Evolutionary conservation across 2,888 invertebrate species (phyloP), one percentile per base, ranked within the genome.

Genomic region (Panopea generosa): DNA sequence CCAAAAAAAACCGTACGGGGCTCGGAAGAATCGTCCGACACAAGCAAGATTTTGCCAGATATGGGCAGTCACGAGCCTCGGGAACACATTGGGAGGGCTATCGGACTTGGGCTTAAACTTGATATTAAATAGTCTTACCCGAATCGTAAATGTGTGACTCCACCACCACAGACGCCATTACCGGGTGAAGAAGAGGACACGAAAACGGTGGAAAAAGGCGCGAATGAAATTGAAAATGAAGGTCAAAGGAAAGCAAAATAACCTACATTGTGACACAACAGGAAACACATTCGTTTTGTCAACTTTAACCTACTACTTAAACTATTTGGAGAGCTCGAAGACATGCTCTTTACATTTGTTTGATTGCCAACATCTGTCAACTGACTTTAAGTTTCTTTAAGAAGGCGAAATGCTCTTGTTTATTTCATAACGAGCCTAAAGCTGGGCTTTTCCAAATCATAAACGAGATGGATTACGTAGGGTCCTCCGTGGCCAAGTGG

Each of bases 41-140:
- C n/a, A n/a, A n/a, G n/a, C n/a, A n/a, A n/a, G n/a, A n/a, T n/a
- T n/a, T n/a, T n/a, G n/a, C n/a, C n/a, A n/a, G n/a, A n/a, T n/a
- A n/a, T n/a, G n/a, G n/a, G n/a, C n/a, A n/a, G n/a, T n/a, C n/a
- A n/a, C n/a, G n/a, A n/a, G n/a, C n/a, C n/a, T n/a, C n/a, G n/a
- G n/a, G n/a, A n/a, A n/a, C n/a, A n/a, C n/a, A n/a, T n/a, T n/a
- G n/a, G n/a, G n/a, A n/a, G n/a, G n/a, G n/a, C n/a, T n/a, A n/a
- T n/a, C n/a, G n/a, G n/a, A n/a, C n/a, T n/a, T n/a, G n/a, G n/a
- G n/a, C n/a, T n/a, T n/a, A n/a, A 77, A 38, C 40, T 81, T 4
- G 77, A 81, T 26, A 66, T 81, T n/a, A 81, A 81, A 57, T 74
- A 81, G 27, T 45, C 56, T 11, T 77, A 77, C 29, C 81, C 81